Evolutionary conservation across 37 sponge, comb jelly and placozoan genomes (phyloP), one percentile per base, ranked within the genome.

Genomic region (Petrosia ficiformis): DNA sequence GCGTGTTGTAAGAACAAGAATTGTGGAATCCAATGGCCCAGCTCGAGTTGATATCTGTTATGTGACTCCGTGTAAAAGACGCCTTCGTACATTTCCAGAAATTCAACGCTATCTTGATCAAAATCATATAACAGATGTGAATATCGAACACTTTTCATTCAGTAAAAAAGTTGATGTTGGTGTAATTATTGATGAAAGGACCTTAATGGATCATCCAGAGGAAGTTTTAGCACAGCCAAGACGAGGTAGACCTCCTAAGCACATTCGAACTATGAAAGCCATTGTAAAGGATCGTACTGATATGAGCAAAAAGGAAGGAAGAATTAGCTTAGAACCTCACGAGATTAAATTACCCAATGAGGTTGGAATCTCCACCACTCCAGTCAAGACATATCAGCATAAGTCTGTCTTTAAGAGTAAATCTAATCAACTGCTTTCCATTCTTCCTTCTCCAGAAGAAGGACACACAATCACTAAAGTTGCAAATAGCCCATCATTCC

Each of bases 31-130:
- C 44, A 52, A 42, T 21, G 36, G 39, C 40, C 83, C 82, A 40
- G 39, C 74, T 2, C 77, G 90, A 29, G 90, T 80, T 30, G 97
- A 96, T 57, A 92, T 96, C 22, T 83, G 75, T 70, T 96, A 96
- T 83, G 82, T 93, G 29, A 76, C 97, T 0, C 97, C 97, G 1
- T 82, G 82, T 65, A 87, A 91, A 19, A 81, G 95, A 21, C 70
- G 87, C 24, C 88, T 96, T 31, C 78, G 97, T 14, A 89, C 93
- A 10, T 96, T 93, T 77, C 87, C 86, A 0, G 97, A 92, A 77
- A 86, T 96, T 32, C 84, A 87, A 58, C 59, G 80, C 31, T 76
- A 86, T 79, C 76, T 91, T 31, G 65, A 74, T 60, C 34, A 52
- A 35, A 84, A 71, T 31, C 29, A 0, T 8, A 44, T 64, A 0